Conservation (phyloP, 2,797 vertebrate genomes). For the Sarcoramphus papa region DNA sequence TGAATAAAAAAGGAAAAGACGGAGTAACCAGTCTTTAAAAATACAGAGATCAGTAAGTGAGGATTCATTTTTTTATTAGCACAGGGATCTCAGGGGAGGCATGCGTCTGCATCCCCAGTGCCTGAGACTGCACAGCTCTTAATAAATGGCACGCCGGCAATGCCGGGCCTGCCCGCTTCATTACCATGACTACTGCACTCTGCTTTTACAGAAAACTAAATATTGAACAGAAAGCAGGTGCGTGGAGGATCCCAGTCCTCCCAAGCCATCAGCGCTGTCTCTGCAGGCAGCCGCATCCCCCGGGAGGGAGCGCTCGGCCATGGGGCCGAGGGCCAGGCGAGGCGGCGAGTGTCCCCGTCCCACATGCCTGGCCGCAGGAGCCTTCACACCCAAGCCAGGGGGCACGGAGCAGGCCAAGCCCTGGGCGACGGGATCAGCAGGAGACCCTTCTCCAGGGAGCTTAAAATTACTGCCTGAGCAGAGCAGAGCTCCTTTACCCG, state of each 20-base stretch:
- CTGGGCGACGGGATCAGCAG: neutral
- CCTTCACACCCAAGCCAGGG: fast-evolving
- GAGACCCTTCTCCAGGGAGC: neutral
- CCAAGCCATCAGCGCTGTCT: neutral
- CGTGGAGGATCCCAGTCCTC: neutral
- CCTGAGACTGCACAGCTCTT: neutral
- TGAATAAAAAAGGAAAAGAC: neutral
- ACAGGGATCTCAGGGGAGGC: neutral
- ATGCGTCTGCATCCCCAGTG: neutral
- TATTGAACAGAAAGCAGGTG: conserved; percentile 31
- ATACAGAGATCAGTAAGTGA: neutral
- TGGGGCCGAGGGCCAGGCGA: neutral
- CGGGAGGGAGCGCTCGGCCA: neutral
- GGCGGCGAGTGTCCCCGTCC: fast-evolving
- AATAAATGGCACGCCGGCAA: neutral
- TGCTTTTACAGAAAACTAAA: conserved; percentile 20
- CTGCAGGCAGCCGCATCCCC: neutral
- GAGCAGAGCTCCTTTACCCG: neutral
- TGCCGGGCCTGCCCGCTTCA: conserved; percentile 21
- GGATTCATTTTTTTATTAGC: conserved; percentile 8
- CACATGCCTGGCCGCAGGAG: fast-evolving
- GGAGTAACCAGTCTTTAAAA: neutral
- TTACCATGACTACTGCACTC: conserved; percentile 64
- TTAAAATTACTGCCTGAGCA: neutral
- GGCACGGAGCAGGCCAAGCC: neutral